Evolutionary conservation across 2,113 vertebrate genomes (phyloP).

Genomic region (Blennius ocellaris): DNA sequence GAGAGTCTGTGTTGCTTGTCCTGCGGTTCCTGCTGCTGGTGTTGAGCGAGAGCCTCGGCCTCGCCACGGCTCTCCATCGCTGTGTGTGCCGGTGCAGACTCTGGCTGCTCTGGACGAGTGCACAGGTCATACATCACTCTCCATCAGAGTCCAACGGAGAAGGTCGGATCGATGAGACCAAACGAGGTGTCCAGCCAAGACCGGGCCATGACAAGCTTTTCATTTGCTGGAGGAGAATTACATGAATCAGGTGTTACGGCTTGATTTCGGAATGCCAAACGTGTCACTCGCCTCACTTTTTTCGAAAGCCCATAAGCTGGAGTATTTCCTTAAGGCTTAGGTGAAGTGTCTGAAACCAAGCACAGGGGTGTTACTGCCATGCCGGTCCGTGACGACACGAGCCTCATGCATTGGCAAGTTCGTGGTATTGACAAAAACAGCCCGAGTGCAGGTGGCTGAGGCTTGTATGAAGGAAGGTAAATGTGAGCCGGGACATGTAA

Average conservation of each 20-base stretch:
- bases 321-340: slow-evolving; percentile 3
- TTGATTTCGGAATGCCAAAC: slow-evolving; percentile 32
- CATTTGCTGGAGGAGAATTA: slow-evolving; percentile 40
- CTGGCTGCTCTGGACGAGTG: slow-evolving; percentile 72
- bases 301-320: slow-evolving; percentile 13
- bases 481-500: slow-evolving; percentile 39
- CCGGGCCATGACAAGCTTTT: slow-evolving; percentile 46
- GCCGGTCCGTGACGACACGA: slow-evolving; percentile 7
- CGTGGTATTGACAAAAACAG: neutral
- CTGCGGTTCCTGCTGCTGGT: slow-evolving; percentile 44
- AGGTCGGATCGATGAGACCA: slow-evolving; percentile 50
- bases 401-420: slow-evolving; percentile 13
- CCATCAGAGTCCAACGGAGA: slow-evolving; percentile 48
- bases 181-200: slow-evolving; percentile 32
- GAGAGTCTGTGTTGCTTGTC: slow-evolving; percentile 20
- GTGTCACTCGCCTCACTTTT: slow-evolving; percentile 9
- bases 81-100: slow-evolving; percentile 51
- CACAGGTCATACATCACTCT: slow-evolving; percentile 83
- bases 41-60: slow-evolving; percentile 49
- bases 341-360: slow-evolving; percentile 41
- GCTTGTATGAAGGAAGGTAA: slow-evolving; percentile 1
- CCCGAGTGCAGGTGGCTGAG: neutral
- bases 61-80: slow-evolving; percentile 55
- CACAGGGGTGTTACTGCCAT: slow-evolving; percentile 24
- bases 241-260: slow-evolving; percentile 34